phyloP scores from a whole-genome alignment of 2,113 vertebrate species.

The Pseudorectes ferrugineus region DNA sequence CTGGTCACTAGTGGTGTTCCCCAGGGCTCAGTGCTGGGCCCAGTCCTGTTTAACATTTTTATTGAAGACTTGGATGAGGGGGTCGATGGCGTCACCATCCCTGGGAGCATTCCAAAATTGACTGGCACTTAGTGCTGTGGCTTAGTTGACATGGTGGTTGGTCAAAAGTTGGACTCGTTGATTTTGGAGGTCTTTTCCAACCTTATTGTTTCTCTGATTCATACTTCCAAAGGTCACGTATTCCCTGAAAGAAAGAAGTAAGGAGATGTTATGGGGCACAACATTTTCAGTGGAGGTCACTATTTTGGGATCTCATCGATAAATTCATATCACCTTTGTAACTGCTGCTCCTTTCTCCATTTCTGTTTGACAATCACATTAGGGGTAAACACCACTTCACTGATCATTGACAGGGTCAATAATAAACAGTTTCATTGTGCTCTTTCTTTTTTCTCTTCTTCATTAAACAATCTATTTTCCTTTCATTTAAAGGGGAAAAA shows the following conservation, averaged over 20 bases:
- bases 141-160: not conserved
- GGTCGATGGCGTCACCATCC: not conserved
- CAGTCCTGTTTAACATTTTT: not conserved
- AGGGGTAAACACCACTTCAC: not conserved
- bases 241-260: not conserved
- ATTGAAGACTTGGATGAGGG: not conserved
- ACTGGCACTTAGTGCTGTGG: not conserved
- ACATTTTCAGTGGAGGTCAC: not conserved
- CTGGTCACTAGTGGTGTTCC: not conserved
- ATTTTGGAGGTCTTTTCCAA: not conserved
- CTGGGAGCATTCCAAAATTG: not conserved
- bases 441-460: not conserved
- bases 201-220: not conserved
- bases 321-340: not conserved
- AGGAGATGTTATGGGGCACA: not conserved
- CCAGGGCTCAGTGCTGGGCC: not conserved
- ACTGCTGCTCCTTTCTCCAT: not conserved
- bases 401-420: not conserved
- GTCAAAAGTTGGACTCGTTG: not conserved
- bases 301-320: not conserved
- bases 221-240: not conserved
- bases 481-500: not conserved
- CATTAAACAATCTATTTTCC: not conserved
- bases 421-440: not conserved
- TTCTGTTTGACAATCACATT: not conserved